Evolutionary conservation across 2,888 invertebrate genomes (phyloP).

Genomic region (Cephus spinipes): DNA sequence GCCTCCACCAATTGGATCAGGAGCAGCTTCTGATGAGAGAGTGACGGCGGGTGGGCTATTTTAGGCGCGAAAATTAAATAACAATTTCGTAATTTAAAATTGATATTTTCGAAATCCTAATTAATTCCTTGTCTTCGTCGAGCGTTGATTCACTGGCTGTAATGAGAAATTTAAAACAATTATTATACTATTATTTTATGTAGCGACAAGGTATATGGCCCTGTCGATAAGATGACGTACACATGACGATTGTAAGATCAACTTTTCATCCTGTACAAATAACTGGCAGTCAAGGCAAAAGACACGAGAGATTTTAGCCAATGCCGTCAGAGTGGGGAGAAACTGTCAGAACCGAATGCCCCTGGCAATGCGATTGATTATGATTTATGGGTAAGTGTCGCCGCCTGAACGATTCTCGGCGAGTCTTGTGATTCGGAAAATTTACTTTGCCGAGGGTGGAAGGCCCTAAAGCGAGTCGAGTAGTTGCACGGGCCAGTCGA

Average conservation of each 20-base stretch:
- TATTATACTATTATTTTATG: not conserved
- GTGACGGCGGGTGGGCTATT: not conserved
- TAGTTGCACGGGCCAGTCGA: not conserved
- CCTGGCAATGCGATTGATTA: conserved; percentile 49
- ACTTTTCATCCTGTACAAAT: not conserved
- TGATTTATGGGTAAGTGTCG: conserved; percentile 49
- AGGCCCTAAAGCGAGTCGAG: not conserved
- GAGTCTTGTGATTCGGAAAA: conserved; percentile 52
- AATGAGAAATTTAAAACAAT: not conserved
- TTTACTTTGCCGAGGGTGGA: conserved; percentile 23
- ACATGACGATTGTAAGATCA: not conserved
- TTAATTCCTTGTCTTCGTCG: not conserved
- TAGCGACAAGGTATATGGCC: not conserved
- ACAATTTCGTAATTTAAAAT: not conserved
- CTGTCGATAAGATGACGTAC: not conserved
- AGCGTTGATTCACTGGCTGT: not conserved
- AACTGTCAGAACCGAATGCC: conserved; percentile 38
- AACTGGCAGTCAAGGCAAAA: not conserved
- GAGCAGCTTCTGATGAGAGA: not conserved
- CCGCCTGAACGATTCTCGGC: conserved; percentile 33
- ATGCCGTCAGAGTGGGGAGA: conserved; percentile 16
- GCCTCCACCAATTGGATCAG: not conserved
- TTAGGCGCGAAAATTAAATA: not conserved
- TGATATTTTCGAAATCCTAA: not conserved
- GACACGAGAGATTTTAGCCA: not conserved